Evolutionary conservation across 2,113 vertebrate genomes (phyloP).

Genomic region (Noturus placidus): DNA sequence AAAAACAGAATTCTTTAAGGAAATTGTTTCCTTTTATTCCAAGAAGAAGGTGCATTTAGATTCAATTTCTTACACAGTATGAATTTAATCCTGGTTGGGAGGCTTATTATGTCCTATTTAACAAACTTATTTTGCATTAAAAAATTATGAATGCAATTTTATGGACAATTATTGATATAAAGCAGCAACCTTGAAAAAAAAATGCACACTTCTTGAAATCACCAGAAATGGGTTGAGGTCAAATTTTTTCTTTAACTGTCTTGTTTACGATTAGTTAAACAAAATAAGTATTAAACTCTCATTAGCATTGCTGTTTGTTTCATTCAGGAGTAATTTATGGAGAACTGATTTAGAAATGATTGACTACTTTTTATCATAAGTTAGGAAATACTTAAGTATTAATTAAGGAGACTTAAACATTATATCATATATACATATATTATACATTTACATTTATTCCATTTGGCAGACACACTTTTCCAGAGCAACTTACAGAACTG

Average conservation of each 20-base stretch:
- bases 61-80: not conserved
- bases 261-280: not conserved
- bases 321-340: not conserved
- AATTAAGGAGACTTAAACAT: not conserved
- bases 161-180: not conserved
- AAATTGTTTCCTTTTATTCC: not conserved
- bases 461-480: not conserved
- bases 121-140: not conserved
- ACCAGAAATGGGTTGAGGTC: not conserved
- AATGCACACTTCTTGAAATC: not conserved
- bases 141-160: not conserved
- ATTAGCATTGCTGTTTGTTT: not conserved
- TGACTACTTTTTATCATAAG: not conserved
- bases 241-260: not conserved
- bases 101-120: not conserved
- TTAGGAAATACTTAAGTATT: not conserved
- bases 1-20: not conserved
- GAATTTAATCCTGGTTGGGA: not conserved
- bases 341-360: not conserved
- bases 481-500: too few species aligned
- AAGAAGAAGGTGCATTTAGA: not conserved
- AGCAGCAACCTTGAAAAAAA: not conserved
- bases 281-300: not conserved
- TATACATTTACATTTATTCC: not conserved
- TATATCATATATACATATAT: too few species aligned